phyloP scores from a whole-genome alignment of 2,888 invertebrate genomes.

The Eumacrocentrus americanus region DNA sequence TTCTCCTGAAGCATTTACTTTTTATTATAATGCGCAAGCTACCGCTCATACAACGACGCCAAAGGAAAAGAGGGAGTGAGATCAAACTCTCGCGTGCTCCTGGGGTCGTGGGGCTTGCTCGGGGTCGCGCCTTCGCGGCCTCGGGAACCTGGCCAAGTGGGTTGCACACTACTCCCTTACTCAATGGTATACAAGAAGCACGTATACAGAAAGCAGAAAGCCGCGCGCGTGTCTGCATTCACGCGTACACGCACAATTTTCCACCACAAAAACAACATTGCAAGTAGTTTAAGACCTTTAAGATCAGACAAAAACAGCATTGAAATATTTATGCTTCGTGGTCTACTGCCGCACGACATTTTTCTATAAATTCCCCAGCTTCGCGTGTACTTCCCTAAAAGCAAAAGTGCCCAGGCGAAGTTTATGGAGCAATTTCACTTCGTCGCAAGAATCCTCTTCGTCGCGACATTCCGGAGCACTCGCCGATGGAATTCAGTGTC shows the following conservation, averaged over 20 bases:
- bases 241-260: not conserved
- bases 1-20: conserved; percentile 41
- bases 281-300: too few relatives aligned
- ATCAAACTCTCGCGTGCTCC: conserved; percentile 20
- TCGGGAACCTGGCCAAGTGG: conserved; percentile 52
- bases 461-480: conserved; percentile 14
- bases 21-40: conserved; percentile 41
- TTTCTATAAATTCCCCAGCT: conserved; percentile 4
- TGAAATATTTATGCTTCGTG: not conserved
- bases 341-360: not conserved
- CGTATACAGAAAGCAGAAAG: too few relatives aligned
- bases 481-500: conserved; percentile 16
- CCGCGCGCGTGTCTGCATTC: conserved; percentile 27
- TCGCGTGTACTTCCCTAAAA: not conserved
- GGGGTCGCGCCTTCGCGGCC: conserved; percentile 36
- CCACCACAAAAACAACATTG: not conserved
- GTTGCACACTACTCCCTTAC: too few relatives aligned
- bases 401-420: conserved; percentile 4
- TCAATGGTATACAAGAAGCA: too few relatives aligned
- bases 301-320: too few relatives aligned
- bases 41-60: conserved; percentile 19
- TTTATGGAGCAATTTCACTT: conserved; percentile 17
- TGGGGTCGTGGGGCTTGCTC: conserved; percentile 25
- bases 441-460: conserved; percentile 12
- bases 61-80: conserved; percentile 19